Evolutionary conservation across 2,888 invertebrate species (phyloP), one percentile per base, ranked within the genome.

Genomic region (Chrysolina americana): DNA sequence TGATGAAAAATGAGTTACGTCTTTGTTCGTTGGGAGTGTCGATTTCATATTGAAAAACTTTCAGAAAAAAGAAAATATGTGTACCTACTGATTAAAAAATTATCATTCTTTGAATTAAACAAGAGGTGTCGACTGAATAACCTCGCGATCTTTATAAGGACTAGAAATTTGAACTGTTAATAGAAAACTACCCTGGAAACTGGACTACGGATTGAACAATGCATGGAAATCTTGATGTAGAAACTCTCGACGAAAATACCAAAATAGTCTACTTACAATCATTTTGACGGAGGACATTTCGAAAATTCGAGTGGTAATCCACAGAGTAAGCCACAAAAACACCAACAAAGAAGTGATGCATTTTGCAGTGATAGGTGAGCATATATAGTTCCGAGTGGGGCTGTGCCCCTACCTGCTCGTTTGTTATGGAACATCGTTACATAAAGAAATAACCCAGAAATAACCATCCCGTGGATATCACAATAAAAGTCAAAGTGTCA

Each of bases 201-300:
- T 28, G 28, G 28, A 28, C 2, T 36, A 6, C 36, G 0, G 36
- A 36, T 36, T 36, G 8, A 36, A 36, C 8, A 36, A 36, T 36
- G 36, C n/a, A n/a, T n/a, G n/a, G n/a, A 8, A 36, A 36, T 36
- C 36, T 6, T 36, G 36, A 36, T 28, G 28, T 28, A 28, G 28
- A 28, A 28, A 28, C 5, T 28, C 28, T 28, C 5, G 8, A n/a
- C 10, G 11, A 66, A 21, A 21, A 28, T 36, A 10, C 5, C 19
- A 13, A 17, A 59, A 23, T 41, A 19, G 13, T 50, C 19, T 64
- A 80, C 81, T 81, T 76, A 82, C 82, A 66, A 80, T 68, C 64
- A 79, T 79, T 78, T 80, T 81, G 70, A 81, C 62, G 78, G 77
- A 79, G 74, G 78, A 75, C 82, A 83, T 83, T 69, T 71, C 71